Conservation (phyloP, 37 sponge, comb jelly and placozoan genomes). For the Tethya wilhelma region DNA sequence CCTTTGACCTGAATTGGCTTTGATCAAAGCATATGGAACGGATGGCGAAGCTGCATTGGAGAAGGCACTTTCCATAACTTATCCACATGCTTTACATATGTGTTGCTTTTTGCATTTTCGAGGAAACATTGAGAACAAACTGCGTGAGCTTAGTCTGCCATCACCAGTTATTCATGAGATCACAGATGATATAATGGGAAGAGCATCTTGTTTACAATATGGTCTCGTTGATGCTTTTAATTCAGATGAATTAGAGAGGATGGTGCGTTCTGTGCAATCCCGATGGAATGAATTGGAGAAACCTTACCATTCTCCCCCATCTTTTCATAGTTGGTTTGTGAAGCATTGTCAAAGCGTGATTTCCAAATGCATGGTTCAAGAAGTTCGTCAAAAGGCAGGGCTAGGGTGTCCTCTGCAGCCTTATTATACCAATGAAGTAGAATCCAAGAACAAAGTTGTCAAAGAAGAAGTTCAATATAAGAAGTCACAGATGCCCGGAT, state of each 20-base stretch:
- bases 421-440: conserved; percentile 43
- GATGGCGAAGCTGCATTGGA: conserved; percentile 15
- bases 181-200: conserved; percentile 15
- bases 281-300: conserved; percentile 10
- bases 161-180: conserved; percentile 8
- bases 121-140: conserved; percentile 16
- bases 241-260: not conserved
- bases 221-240: conserved; percentile 33
- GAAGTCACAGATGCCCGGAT: conserved; percentile 20
- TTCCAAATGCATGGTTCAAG: not conserved
- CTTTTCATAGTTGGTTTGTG: conserved; percentile 22
- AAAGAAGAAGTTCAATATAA: conserved; percentile 15
- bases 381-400: conserved; percentile 25
- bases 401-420: conserved; percentile 29
- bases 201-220: conserved; percentile 6
- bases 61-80: not conserved
- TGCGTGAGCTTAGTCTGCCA: conserved; percentile 12
- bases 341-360: not conserved
- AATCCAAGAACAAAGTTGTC: conserved; percentile 35
- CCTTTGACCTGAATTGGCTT: not conserved
- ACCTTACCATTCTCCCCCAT: conserved; percentile 20
- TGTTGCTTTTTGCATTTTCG: conserved; percentile 26
- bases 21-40: conserved; percentile 5
- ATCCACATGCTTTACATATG: conserved; percentile 19
- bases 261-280: not conserved